phyloP scores from a whole-genome alignment of 1,140 invertebrate genomes.

The Listronotus oregonensis region DNA sequence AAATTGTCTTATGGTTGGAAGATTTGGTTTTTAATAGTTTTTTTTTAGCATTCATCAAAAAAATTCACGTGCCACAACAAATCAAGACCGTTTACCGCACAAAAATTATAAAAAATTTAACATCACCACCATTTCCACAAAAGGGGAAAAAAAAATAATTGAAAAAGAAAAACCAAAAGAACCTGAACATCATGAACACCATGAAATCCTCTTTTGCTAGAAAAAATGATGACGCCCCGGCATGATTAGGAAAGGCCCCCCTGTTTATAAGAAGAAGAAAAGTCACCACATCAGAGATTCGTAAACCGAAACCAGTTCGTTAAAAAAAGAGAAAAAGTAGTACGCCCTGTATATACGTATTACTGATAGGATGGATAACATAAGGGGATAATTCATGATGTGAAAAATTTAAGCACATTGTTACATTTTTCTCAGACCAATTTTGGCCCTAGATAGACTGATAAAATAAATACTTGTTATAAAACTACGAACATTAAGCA shows the following conservation, averaged over 20 bases:
- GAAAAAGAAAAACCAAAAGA: conserved; percentile 36
- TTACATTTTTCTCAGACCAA: no score
- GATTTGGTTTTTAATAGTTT: no score
- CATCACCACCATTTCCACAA: conserved; percentile 53
- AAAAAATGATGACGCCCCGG: conserved; percentile 17
- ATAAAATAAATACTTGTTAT: no score
- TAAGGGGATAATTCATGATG: no score
- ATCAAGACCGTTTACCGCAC: conserved; percentile 52
- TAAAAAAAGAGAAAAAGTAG: conserved; percentile 2
- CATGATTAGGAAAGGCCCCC: neutral
- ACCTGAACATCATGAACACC: neutral
- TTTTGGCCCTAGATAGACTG: no score
- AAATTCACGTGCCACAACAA: conserved; percentile 51
- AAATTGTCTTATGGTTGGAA: no score
- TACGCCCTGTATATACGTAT: neutral
- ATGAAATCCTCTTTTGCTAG: conserved; percentile 1
- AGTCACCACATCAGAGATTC: neutral
- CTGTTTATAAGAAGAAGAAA: conserved; percentile 24
- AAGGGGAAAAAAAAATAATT: conserved; percentile 45
- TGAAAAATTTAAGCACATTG: no score
- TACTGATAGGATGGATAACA: neutral
- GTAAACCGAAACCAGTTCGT: neutral
- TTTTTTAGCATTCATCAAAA: conserved; percentile 44
- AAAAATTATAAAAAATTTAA: conserved; percentile 52
- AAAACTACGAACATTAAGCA: no score